These are phyloP conservation scores for Nemopilema nomurai DNA, from an alignment of 30 jellyfish, hydroid and myxozoan genomes.

Conservation along the genomic window DNA sequence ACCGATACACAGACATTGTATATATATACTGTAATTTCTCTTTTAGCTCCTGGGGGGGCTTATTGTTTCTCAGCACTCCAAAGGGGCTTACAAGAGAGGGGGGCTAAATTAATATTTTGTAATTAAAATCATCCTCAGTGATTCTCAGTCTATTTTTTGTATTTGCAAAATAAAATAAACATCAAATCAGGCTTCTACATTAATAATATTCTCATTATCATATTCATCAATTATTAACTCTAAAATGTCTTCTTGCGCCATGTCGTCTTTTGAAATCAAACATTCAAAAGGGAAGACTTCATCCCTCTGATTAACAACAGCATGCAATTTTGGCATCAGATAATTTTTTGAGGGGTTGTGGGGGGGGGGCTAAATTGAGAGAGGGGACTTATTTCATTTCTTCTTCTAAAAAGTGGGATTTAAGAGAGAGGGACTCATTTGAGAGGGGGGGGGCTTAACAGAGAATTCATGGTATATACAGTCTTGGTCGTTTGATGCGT, in stretches of 20 bases:
- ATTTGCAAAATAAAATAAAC: neutral
- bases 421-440: neutral
- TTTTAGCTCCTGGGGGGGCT: neutral
- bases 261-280: neutral
- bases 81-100: neutral
- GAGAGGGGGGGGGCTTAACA: neutral
- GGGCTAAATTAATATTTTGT: neutral
- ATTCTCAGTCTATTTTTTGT: neutral
- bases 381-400: neutral
- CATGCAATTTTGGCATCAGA: neutral
- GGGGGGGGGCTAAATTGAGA: neutral
- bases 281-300: neutral
- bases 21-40: neutral
- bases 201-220: neutral
- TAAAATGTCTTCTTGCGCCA: neutral
- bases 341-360: too few species aligned
- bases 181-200: neutral
- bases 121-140: neutral
- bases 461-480: too few species aligned
- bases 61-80: neutral
- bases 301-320: neutral
- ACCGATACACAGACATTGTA: too few species aligned
- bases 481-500: too few species aligned
- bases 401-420: neutral
- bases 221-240: neutral